Evolutionary conservation across 2,113 vertebrate species (phyloP).

Genomic region (Silurus asotus): DNA sequence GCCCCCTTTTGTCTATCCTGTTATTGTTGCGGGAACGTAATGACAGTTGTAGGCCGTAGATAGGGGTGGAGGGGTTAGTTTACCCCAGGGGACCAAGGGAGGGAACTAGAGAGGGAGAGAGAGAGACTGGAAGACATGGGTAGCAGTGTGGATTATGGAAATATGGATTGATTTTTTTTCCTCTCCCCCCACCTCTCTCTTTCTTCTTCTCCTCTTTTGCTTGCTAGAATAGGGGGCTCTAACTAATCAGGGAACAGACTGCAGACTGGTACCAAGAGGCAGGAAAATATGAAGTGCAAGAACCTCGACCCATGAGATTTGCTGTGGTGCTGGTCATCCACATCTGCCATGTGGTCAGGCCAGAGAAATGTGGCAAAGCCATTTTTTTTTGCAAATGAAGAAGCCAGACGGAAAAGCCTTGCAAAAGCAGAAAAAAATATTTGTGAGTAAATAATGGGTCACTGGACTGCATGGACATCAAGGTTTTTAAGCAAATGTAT

Average conservation of each 20-base stretch:
- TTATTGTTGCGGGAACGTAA: conserved; percentile 93
- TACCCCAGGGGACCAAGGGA: conserved; percentile 83
- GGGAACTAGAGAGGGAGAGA: conserved; percentile 47
- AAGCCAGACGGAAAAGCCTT: conserved; percentile 76
- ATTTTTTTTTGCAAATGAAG: conserved; percentile 70
- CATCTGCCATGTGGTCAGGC: conserved; percentile 88
- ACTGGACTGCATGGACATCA: not conserved
- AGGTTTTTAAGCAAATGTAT: not conserved
- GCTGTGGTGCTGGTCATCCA: conserved; percentile 81
- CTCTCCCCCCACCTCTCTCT: conserved; percentile 27
- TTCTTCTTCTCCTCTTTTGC: conserved; percentile 44
- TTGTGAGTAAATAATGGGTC: not conserved
- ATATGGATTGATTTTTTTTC: conserved; percentile 94
- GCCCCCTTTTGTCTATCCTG: conserved; percentile 91
- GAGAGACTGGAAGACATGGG: conserved; percentile 70
- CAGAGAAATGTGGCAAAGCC: conserved; percentile 72
- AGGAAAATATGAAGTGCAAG: conserved; percentile 88
- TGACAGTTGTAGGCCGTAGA: conserved; percentile 97
- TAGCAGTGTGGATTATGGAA: conserved; percentile 99
- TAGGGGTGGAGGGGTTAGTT: conserved; percentile 90
- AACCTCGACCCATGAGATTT: conserved; percentile 73
- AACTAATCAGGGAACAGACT: conserved; percentile 84
- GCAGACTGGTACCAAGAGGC: conserved; percentile 79
- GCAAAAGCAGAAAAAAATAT: conserved; percentile 62
- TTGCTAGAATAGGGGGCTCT: conserved; percentile 80